Evolutionary conservation across 2,113 vertebrate genomes (phyloP).

Genomic region (Sceloporus tristichus): DNA sequence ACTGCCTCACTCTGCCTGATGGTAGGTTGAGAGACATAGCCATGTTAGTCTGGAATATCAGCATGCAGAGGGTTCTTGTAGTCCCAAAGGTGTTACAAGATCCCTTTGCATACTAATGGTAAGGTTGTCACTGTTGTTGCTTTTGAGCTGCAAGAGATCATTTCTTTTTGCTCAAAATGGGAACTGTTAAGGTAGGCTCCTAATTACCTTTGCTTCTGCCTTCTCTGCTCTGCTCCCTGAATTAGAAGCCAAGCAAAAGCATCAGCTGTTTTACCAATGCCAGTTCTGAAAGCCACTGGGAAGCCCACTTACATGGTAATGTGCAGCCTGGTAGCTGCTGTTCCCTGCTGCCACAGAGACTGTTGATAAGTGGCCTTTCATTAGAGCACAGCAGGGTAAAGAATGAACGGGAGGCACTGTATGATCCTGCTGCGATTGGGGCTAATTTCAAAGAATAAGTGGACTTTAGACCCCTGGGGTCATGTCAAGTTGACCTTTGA

Average conservation of each 20-base stretch:
- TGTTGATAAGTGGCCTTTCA: slow-evolving; percentile 18
- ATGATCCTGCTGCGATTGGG: slow-evolving; percentile 8
- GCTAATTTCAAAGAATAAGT: slow-evolving; percentile 35
- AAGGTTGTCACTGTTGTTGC: no score
- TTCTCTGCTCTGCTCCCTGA: not conserved
- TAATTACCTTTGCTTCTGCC: not conserved
- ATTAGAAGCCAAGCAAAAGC: slow-evolving; percentile 3
- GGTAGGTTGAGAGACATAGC: no score
- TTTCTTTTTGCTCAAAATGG: not conserved
- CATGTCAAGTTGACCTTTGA: slow-evolving; percentile 16
- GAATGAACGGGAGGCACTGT: not conserved
- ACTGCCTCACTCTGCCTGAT: no score
- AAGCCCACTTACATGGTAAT: not conserved
- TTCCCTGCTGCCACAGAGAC: not conserved
- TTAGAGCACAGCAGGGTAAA: slow-evolving; percentile 24
- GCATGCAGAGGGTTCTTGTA: no score
- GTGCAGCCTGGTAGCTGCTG: not conserved
- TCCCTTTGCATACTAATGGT: no score
- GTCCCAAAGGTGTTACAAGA: no score
- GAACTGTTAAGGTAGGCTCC: not conserved
- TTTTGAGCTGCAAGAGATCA: not conserved
- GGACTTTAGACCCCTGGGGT: not conserved
- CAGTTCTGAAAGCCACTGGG: slow-evolving; percentile 5
- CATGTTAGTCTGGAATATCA: no score
- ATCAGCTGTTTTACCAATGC: slow-evolving; percentile 14